Percentiles rank a stretch among this genome's conserved stretches.
Conservation (phyloP, 2,113 vertebrate genomes). For the Notothenia coriiceps region DNA sequence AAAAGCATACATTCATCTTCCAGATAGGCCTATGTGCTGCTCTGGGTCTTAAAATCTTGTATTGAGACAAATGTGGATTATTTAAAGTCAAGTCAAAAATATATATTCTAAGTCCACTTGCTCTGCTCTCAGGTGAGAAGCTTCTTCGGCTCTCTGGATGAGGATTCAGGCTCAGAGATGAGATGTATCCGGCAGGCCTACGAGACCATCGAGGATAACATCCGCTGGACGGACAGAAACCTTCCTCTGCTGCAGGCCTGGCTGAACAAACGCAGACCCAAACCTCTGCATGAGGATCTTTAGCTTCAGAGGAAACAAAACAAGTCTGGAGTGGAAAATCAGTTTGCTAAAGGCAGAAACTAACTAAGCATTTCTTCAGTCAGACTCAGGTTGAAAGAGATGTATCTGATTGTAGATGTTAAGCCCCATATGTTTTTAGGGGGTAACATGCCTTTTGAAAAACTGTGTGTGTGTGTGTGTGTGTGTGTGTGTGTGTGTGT, state of each 20-base stretch:
- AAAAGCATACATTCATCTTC: too few species aligned
- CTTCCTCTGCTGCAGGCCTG: constrained; percentile 85
- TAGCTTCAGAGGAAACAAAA: constrained; percentile 11
- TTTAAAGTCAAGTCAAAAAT: neutral
- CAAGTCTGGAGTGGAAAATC: neutral
- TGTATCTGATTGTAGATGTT: neutral
- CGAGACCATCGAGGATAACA: constrained; percentile 91
- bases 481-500: too few species aligned
- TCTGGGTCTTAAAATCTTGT: neutral
- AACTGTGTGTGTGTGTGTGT: too few species aligned
- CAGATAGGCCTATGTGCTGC: neutral
- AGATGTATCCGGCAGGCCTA: constrained; percentile 89
- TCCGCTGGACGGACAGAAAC: constrained; percentile 90
- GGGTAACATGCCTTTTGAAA: neutral
- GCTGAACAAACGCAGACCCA: constrained; percentile 73
- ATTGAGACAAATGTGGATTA: neutral
- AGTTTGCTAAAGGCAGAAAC: neutral
- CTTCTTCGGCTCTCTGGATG: constrained; percentile 88
- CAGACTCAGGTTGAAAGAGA: constrained; percentile 7
- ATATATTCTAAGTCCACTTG: neutral
- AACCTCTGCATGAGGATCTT: constrained; percentile 54
- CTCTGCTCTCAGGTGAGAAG: constrained; percentile 80
- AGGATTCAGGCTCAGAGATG: constrained; percentile 86
- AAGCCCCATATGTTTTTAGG: neutral
- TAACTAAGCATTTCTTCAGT: neutral